phyloP scores from a whole-genome alignment of 2,888 invertebrate species.

The Onthophagus sagittarius region DNA sequence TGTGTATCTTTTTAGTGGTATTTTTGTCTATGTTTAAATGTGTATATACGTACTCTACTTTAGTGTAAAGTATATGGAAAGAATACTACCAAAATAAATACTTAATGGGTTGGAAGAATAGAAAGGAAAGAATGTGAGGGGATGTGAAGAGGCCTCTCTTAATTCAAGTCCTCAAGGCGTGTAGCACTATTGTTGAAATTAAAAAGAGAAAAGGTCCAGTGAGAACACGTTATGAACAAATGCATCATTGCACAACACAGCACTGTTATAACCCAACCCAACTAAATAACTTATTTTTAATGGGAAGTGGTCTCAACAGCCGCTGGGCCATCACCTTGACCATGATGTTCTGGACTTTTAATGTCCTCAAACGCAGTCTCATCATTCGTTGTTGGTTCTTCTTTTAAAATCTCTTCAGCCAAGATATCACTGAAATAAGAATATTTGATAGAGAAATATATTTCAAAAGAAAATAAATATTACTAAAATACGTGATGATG shows the following conservation, averaged over 20 bases:
- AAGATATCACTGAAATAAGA: constrained; percentile 42
- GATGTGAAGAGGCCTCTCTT: no score
- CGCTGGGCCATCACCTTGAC: constrained; percentile 46
- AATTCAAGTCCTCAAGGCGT: background rate
- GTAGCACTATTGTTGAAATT: background rate
- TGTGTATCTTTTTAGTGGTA: background rate
- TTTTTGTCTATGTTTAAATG: background rate
- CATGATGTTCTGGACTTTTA: constrained; percentile 41
- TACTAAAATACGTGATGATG: no score
- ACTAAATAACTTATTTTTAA: constrained; percentile 4
- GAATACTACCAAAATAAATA: background rate
- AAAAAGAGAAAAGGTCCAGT: constrained; percentile 3
- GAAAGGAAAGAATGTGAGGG: no score
- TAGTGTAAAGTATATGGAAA: background rate
- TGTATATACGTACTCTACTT: background rate
- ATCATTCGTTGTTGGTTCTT: constrained; percentile 30
- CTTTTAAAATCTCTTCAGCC: constrained; percentile 41
- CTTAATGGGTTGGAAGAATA: background rate
- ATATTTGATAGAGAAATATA: background rate
- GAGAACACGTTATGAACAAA: constrained; percentile 22
- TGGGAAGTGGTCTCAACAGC: constrained; percentile 29
- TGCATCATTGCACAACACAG: constrained; percentile 25
- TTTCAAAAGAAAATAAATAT: no score
- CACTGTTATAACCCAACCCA: constrained; percentile 14
- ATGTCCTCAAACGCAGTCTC: constrained; percentile 40